Base-by-base conservation (phyloP, 2,113 vertebrate species). In the Takifugu flavidus region DNA sequence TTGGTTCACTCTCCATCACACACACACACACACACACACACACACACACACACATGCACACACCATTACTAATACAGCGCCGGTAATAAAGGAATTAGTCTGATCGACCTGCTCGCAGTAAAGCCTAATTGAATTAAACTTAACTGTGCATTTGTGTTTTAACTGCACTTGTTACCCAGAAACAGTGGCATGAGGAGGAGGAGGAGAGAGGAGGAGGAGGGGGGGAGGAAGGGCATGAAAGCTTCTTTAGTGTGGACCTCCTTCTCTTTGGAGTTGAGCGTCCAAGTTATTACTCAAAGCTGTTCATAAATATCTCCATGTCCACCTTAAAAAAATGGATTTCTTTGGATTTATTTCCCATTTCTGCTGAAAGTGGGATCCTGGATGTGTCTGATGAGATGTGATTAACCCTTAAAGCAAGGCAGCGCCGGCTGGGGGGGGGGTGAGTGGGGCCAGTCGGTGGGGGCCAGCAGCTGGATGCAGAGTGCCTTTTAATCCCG, bases 111-210 rank as follows among this genome's bases (percentile, higher is more conserved):
- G 50, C 56, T 49, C 5, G 59, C 87, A 85, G 83, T 92, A 90
- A 91, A 90, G 83, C 49, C 66, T 85, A 90, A 91, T 89, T 89
- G 83, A 87, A 89, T 91, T 86, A 90, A 71, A 14, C 26, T 73
- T 50, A 56, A 77, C 63, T 42, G 61, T 62, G 65, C 86, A 77
- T 84, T 77, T 74, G 71, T 29, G 25, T 82, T 67, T 77, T 75
- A 61, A 67, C 53, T 64, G 62, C 76, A 55, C 66, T 68, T 78
- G 89, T 91, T 84, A 73, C 90, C 74, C 76, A 80, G 91, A 87
- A 81, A 91, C 90, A 14, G 25, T 26, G 83, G 84, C 63, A 89
- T 79, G 82, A 78, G 47, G 50, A 47, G 34, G 34, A 39, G 34
- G 34, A 39, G 34, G 34, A 39, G 34, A n/a, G 8, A 39, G 34